phyloP scores from a whole-genome alignment of 2,797 vertebrate genomes.

The Neosilurus mollespiculum region DNA sequence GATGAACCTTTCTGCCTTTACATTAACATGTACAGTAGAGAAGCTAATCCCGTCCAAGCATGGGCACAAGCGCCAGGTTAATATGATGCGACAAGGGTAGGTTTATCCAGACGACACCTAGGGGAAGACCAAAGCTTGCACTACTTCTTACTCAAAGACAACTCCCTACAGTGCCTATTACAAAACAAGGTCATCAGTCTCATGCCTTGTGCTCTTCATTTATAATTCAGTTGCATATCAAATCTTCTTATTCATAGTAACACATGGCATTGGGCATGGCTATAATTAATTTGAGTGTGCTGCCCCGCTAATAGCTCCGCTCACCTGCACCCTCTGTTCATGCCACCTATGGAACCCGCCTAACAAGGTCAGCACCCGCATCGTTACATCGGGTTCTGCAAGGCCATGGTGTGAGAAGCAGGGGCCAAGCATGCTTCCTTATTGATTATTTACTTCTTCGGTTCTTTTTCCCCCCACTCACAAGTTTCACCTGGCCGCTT shows the following conservation, averaged over 20 bases:
- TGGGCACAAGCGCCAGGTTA: slow-evolving; percentile 24
- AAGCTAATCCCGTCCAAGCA: slow-evolving; percentile 36
- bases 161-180: neutral
- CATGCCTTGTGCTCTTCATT: slow-evolving; percentile 33
- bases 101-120: slow-evolving; percentile 32
- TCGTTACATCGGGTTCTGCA: slow-evolving; percentile 15
- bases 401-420: slow-evolving; percentile 44
- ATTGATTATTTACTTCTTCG: slow-evolving; percentile 66
- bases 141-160: slow-evolving; percentile 26
- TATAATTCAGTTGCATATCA: slow-evolving; percentile 43
- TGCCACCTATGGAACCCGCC: slow-evolving; percentile 42
- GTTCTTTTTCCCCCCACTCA: slow-evolving; percentile 39
- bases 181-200: slow-evolving; percentile 41
- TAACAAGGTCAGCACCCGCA: slow-evolving; percentile 44
- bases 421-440: slow-evolving; percentile 23
- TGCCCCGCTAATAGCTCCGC: slow-evolving; percentile 48
- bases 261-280: slow-evolving; percentile 26
- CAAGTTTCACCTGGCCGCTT: slow-evolving; percentile 69
- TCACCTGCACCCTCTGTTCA: slow-evolving; percentile 45
- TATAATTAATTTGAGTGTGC: slow-evolving; percentile 50
- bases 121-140: slow-evolving; percentile 21
- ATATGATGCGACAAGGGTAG: slow-evolving; percentile 4
- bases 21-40: slow-evolving; percentile 37
- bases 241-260: slow-evolving; percentile 45
- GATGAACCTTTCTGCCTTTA: slow-evolving; percentile 41